Base-by-base conservation (phyloP, 2,888 invertebrate genomes). In the Tetragonula carbonaria region DNA sequence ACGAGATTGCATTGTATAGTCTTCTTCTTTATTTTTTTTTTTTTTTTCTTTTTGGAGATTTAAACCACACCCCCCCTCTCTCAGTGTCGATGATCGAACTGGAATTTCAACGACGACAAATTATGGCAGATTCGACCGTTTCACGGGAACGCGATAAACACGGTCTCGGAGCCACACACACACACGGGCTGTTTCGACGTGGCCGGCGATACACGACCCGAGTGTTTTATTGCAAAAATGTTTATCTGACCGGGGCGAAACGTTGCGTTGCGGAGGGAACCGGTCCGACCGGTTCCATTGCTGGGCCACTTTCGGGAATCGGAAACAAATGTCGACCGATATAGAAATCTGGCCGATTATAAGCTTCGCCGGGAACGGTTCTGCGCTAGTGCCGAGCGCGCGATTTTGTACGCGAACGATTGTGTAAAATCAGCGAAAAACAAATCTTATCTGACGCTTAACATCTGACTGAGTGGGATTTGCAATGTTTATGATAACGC, bases 221-320 rank as follows among this genome's bases (percentile, higher is more conserved):
- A 33, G 33, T 33, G 84, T 80, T 84, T 79, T 78, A 84, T 84
- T 53, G 73, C 72, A 75, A 77, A 84, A 85, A 78, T 85, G 76
- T 84, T 84, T 85, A 75, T 84, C 84, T 38, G 75, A 53, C 59
- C 62, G 18, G 67, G 16, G 21, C 74, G 84, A 78, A 77, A 75
- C 28, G 62, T 63, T 50, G 51, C 33, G 51, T 23, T 45, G 16
- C 53, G 53, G 28, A 51, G 55, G 68, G 66, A 80, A 79, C 77
- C 80, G 66, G 85, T 75, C 16, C 0, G 33, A 86, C 80, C 85
- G 85, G 85, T 85, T 86, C 78, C 55, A 66, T 50, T 45, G 80
- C n/a, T 75, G 74, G 74, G 45, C 79, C 85, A 80, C 59, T 80
- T 85, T 85, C 74, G 83, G 76, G 55, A 78, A 79, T 83, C 73